Percentiles rank a stretch among this genome's conserved stretches.
Conservation (phyloP, 2,888 invertebrate genomes). For the Nycteola revayana region DNA sequence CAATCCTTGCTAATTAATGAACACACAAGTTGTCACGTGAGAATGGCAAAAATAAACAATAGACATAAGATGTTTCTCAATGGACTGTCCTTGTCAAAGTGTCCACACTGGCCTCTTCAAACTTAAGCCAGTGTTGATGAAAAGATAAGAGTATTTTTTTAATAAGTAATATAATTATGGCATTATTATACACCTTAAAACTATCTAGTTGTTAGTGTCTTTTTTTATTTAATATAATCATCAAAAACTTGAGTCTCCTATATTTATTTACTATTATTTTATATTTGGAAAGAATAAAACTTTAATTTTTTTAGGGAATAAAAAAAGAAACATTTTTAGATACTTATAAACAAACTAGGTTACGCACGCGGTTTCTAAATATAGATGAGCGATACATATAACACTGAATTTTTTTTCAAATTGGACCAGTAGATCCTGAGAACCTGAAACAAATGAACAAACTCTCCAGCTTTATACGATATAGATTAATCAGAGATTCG, state of each 20-base stretch:
- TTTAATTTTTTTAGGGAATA: too few species aligned
- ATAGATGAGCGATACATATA: not conserved
- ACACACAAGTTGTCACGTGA: constrained; percentile 25
- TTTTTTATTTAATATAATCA: too few species aligned
- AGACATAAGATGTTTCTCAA: constrained; percentile 26
- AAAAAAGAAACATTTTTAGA: too few species aligned
- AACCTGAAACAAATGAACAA: not conserved
- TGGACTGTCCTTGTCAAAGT: constrained; percentile 27
- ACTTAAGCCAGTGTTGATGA: constrained; percentile 12
- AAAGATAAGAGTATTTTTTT: constrained; percentile 5
- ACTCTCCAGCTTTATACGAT: not conserved
- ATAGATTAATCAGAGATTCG: not conserved
- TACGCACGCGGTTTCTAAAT: too few species aligned
- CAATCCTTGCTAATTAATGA: constrained; percentile 19
- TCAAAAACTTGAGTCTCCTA: too few species aligned
- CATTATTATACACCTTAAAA: too few species aligned
- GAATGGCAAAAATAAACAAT: constrained; percentile 38
- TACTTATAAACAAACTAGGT: too few species aligned
- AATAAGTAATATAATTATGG: too few species aligned
- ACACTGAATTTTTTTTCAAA: not conserved
- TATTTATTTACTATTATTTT: too few species aligned
- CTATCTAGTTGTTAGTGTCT: too few species aligned
- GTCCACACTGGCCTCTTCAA: constrained; percentile 30
- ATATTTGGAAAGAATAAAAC: too few species aligned
- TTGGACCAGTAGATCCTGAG: not conserved